Conservation (phyloP, 2,113 vertebrate species). For the Xenopus laevis region DNA sequence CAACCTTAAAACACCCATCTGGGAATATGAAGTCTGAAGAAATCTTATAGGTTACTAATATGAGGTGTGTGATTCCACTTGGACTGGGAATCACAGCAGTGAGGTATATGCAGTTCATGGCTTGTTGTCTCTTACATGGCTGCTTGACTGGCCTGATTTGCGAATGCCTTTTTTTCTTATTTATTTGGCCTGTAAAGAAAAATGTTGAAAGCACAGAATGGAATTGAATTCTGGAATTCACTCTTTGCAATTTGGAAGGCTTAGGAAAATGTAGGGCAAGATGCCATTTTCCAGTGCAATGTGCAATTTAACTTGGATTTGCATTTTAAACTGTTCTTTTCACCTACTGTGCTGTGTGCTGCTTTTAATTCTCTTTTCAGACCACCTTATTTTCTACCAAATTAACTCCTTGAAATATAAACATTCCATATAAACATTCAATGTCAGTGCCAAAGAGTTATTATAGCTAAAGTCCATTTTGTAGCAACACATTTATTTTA, state of each 20-base stretch:
- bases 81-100: conserved; percentile 54
- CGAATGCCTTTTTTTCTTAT: conserved; percentile 41
- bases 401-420: conserved; percentile 22
- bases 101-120: conserved; percentile 46
- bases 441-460: no score
- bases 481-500: no score
- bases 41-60: conserved; percentile 58
- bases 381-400: conserved; percentile 36
- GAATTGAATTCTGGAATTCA: conserved; percentile 33
- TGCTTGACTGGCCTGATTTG: conserved; percentile 36
- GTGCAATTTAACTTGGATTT: conserved; percentile 28
- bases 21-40: conserved; percentile 57
- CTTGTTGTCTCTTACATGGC: conserved; percentile 44
- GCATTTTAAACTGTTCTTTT: conserved; percentile 35
- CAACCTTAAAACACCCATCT: conserved; percentile 58
- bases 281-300: background rate
- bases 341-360: conserved; percentile 19
- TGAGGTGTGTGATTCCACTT: conserved; percentile 48
- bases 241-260: conserved; percentile 27
- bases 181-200: conserved; percentile 13
- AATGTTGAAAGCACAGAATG: conserved; percentile 18
- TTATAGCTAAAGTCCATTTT: no score
- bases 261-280: conserved; percentile 23
- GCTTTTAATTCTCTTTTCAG: conserved; percentile 37
- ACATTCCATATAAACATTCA: background rate